Base-by-base conservation (phyloP, 2,888 invertebrate species). In the Diarsia brunnea region DNA sequence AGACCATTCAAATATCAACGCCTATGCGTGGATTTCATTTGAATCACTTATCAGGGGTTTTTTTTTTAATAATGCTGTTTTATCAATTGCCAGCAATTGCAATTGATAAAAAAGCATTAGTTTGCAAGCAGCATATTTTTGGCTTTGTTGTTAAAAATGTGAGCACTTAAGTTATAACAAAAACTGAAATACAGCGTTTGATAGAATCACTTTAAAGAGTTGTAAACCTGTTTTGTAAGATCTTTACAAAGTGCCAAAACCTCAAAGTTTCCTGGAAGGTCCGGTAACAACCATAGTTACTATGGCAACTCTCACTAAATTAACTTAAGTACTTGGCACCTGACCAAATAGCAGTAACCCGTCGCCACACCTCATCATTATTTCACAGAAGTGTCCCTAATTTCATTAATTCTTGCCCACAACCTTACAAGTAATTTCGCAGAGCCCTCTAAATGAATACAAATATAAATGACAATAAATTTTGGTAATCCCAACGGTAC, bases 381-480 rank as follows among this genome's bases (percentile, higher is more conserved):
- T 78, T 85, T 85, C 73, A 75, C 16, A 82, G 47, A 65, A 73
- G 69, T 68, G 72, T 65, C 8, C 45, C 71, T 83, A 75, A 85
- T 87, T 81, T 71, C 43, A 85, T 85, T 69, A 76, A 86, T 85
- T 86, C 81, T 71, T 38, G 27, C 63, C 80, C 72, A 79, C 77
- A 75, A 70, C 43, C 72, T 66, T 31, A 80, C 73, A 73, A 79
- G 73, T 47, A 71, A 81, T 88, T 86, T 85, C 63, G 82, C 84
- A 63, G 12, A 71, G 67, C 60, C 69, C 66, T 73, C 68, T 11
- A 63, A 77, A 76, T 70, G 81, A 88, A 87, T 88, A 84, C 78
- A 67, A 82, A 87, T 77, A 47, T 4, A 76, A 73, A 70, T 21
- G 21, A 73, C 61, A 53, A 65, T 67, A 73, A 67, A 78, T 81